These are phyloP conservation scores for Tetragonisca angustula DNA, from an alignment of 2,888 invertebrate species.

Conservation along the genomic window DNA sequence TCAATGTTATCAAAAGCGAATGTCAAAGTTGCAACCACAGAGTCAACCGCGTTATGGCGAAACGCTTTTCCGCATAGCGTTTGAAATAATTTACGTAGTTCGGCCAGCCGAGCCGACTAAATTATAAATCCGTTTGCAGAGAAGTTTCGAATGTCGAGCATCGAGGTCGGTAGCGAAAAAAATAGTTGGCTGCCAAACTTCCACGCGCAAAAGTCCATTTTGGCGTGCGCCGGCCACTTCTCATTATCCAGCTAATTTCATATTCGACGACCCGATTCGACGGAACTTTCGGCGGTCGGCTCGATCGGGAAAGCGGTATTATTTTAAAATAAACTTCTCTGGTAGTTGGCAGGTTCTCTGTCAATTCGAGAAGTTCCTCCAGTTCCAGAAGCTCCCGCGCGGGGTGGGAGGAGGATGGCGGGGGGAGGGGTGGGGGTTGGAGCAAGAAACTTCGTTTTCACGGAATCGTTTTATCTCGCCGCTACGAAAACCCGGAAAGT, in stretches of 20 bases:
- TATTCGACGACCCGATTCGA: slow-evolving; percentile 30
- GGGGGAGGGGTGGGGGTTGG: background rate
- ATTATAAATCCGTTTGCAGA: slow-evolving; percentile 1
- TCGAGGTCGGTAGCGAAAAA: slow-evolving; percentile 4
- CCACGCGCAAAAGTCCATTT: background rate
- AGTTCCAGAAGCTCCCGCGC: no score
- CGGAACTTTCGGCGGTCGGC: slow-evolving; percentile 17
- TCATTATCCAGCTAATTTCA: slow-evolving; percentile 44
- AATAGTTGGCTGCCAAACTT: background rate
- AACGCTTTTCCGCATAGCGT: background rate
- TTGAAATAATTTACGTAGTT: background rate
- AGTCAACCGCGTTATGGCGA: background rate
- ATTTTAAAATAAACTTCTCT: slow-evolving; percentile 54
- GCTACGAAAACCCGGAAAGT: slow-evolving; percentile 52
- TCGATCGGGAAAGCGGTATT: slow-evolving; percentile 32
- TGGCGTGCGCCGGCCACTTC: background rate
- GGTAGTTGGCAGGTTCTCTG: slow-evolving; percentile 50
- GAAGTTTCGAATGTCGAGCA: slow-evolving; percentile 1
- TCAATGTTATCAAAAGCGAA: background rate
- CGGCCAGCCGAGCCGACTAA: background rate
- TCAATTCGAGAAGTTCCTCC: slow-evolving; percentile 52
- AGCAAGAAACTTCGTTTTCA: slow-evolving; percentile 53
- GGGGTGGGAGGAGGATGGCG: no score
- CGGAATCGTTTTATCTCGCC: slow-evolving; percentile 61
- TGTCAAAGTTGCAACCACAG: background rate